Percentiles rank a stretch among this genome's conserved stretches.
phyloP scores from a whole-genome alignment of 2,888 invertebrate species.

The Epistrophella euchroma region DNA sequence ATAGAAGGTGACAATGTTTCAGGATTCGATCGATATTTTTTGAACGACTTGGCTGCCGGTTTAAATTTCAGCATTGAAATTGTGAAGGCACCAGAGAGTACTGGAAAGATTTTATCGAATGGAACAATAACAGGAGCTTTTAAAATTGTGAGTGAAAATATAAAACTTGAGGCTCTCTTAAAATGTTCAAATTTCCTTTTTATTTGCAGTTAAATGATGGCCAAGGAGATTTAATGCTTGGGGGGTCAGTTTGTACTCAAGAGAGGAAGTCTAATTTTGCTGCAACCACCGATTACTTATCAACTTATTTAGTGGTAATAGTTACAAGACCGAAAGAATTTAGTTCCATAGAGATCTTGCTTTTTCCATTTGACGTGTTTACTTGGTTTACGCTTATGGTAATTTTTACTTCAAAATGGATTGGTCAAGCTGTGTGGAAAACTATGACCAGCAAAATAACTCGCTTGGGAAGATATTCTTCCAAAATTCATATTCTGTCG shows the following conservation, averaged over 20 bases:
- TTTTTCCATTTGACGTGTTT: slow-evolving; percentile 7
- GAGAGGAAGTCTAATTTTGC: slow-evolving; percentile 5
- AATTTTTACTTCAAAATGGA: slow-evolving; percentile 4
- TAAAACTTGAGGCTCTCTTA: background rate
- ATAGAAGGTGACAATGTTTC: background rate
- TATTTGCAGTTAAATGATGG: slow-evolving; percentile 16
- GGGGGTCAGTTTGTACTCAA: slow-evolving; percentile 13
- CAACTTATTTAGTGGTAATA: slow-evolving; percentile 3
- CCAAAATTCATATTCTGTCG: background rate
- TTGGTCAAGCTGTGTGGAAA: slow-evolving; percentile 6
- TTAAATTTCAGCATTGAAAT: slow-evolving; percentile 6
- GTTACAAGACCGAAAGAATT: slow-evolving; percentile 10
- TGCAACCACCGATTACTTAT: slow-evolving; percentile 23
- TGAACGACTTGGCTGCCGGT: slow-evolving; percentile 1
- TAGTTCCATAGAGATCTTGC: slow-evolving; percentile 11
- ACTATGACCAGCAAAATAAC: background rate
- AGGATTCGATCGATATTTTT: slow-evolving; percentile 12
- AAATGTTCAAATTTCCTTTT: background rate
- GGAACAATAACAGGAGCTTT: slow-evolving; percentile 24
- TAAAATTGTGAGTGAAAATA: slow-evolving; percentile 1
- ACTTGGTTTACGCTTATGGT: background rate
- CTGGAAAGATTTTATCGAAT: slow-evolving; percentile 6
- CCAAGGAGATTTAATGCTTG: slow-evolving; percentile 12
- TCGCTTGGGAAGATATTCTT: background rate
- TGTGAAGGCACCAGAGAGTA: background rate